These are phyloP conservation scores for Hirundo rustica DNA, from an alignment of 2,797 vertebrate species.

Conservation along the genomic window DNA sequence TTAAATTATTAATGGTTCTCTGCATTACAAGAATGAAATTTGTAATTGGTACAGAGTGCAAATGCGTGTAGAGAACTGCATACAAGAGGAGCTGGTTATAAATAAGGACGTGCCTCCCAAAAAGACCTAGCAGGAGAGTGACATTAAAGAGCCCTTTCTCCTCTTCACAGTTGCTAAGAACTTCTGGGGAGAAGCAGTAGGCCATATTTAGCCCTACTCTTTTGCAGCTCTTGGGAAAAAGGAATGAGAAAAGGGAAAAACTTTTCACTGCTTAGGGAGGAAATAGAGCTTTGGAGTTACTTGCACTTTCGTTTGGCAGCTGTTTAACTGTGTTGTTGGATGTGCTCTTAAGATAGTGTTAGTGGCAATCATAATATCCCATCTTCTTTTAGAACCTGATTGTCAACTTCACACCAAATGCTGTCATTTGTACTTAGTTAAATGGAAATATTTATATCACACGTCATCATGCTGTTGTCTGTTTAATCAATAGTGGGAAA, in stretches of 20 bases:
- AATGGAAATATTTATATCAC: not conserved
- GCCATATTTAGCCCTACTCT: not conserved
- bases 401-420: not conserved
- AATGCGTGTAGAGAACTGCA: not conserved
- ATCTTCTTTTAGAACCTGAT: not conserved
- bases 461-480: not conserved
- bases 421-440: not conserved
- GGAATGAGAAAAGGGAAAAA: not conserved
- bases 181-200: not conserved
- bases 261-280: not conserved
- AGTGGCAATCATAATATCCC: not conserved
- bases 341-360: not conserved
- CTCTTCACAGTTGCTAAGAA: not conserved
- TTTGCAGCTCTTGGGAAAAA: not conserved
- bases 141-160: not conserved
- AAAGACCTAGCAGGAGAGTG: not conserved
- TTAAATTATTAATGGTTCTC: slow-evolving; percentile 43
- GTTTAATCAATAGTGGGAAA: not conserved
- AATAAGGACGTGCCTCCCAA: not conserved
- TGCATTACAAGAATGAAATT: slow-evolving; percentile 19
- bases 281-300: not conserved
- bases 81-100: not conserved
- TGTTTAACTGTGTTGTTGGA: not conserved
- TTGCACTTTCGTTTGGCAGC: not conserved
- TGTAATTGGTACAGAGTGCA: not conserved